Conservation (phyloP, 2,797 vertebrate genomes). For the Enteromius anoplus region DNA sequence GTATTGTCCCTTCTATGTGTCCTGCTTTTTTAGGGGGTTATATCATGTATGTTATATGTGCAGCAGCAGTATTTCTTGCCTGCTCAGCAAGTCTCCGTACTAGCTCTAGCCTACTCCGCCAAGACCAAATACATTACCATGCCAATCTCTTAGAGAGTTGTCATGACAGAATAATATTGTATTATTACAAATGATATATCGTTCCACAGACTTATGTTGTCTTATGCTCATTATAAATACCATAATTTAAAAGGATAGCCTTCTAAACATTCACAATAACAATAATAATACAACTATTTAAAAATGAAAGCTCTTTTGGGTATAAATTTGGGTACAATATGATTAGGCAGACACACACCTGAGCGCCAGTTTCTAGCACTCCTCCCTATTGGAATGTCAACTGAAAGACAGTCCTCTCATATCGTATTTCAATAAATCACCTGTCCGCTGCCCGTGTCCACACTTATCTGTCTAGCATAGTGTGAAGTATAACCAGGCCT, state of each 20-base stretch:
- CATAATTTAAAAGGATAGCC: neutral
- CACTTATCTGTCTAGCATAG: conserved; percentile 15
- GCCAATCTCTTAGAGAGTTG: too few species aligned
- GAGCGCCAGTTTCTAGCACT: neutral
- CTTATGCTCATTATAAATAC: neutral
- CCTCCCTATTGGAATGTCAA: neutral
- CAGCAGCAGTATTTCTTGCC: too few species aligned
- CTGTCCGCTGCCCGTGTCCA: neutral
- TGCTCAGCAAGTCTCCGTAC: too few species aligned
- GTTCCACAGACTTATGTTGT: too few species aligned
- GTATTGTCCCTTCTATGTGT: too few species aligned
- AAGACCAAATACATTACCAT: too few species aligned
- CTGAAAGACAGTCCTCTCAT: conserved; percentile 23
- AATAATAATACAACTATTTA: neutral
- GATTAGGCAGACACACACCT: neutral
- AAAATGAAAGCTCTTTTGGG: neutral
- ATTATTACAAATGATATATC: too few species aligned
- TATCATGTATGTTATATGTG: too few species aligned
- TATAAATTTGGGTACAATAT: neutral
- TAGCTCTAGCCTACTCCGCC: too few species aligned
- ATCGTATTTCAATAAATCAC: conserved; percentile 30
- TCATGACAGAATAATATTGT: too few species aligned
- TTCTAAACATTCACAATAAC: neutral
- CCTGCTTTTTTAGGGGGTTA: too few species aligned
- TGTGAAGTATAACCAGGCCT: conserved; percentile 19